Evolutionary conservation across 37 sponge, comb jelly and placozoan genomes (phyloP), one percentile per base, ranked within the genome.

Genomic region (Haliclona indistincta): DNA sequence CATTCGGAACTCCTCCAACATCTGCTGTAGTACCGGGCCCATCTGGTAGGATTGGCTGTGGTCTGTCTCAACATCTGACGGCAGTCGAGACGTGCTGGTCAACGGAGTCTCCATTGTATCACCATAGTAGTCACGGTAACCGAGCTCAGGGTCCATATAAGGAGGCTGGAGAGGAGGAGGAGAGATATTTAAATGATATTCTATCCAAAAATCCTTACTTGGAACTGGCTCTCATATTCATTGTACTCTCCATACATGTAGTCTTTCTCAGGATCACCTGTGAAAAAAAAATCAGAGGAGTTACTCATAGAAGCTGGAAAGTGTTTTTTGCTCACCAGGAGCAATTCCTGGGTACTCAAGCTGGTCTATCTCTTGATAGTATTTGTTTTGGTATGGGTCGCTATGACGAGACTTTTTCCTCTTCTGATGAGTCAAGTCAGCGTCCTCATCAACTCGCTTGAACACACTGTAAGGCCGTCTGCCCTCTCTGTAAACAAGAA

Each of bases 21-120:
- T 74, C 20, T 69, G 76, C 54, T 28, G 51, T 0, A 87, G 67
- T 17, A 87, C 36, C 0, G 82, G 77, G 3, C 88, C 88, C 77
- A 81, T 81, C n/a, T n/a, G n/a, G n/a, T n/a, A n/a, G n/a, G n/a
- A n/a, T n/a, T n/a, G n/a, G n/a, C n/a, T n/a, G n/a, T n/a, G n/a
- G n/a, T n/a, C n/a, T n/a, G n/a, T n/a, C n/a, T n/a, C n/a, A n/a
- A n/a, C n/a, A n/a, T n/a, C n/a, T n/a, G n/a, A n/a, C n/a, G n/a
- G n/a, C n/a, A n/a, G n/a, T n/a, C n/a, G n/a, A n/a, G n/a, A n/a
- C n/a, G n/a, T n/a, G n/a, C n/a, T n/a, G n/a, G n/a, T n/a, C n/a
- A n/a, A n/a, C n/a, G n/a, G n/a, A n/a, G n/a, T n/a, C n/a, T n/a
- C n/a, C n/a, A n/a, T n/a, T n/a, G n/a, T n/a, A n/a, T n/a, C n/a